phyloP scores from a whole-genome alignment of 2,797 vertebrate genomes.

The Macropus fuliginosus region DNA sequence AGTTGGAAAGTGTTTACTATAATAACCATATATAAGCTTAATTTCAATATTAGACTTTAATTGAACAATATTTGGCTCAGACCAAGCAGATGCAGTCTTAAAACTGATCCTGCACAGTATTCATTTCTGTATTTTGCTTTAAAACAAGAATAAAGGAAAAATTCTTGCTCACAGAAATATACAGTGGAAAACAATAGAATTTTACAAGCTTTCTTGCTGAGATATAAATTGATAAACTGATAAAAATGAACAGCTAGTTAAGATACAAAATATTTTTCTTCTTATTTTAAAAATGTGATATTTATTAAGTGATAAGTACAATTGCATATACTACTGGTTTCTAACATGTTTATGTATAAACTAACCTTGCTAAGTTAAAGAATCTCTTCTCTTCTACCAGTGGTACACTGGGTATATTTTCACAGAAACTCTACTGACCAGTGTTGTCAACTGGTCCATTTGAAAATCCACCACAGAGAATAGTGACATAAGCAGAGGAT shows the following conservation, averaged over 20 bases:
- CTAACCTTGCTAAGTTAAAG: neutral
- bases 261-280: neutral
- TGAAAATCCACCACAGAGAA: neutral
- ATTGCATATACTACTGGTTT: neutral
- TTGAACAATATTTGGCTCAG: neutral
- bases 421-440: neutral
- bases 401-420: neutral
- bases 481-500: neutral
- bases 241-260: neutral
- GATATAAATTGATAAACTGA: neutral
- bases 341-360: neutral
- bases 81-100: neutral
- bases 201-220: neutral
- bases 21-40: neutral
- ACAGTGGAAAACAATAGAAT: neutral
- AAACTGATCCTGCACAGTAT: neutral
- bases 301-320: neutral
- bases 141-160: neutral
- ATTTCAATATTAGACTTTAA: neutral
- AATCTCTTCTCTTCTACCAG: neutral
- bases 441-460: neutral
- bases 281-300: neutral
- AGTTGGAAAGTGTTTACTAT: neutral
- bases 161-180: neutral
- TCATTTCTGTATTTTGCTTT: neutral